These are phyloP conservation scores for Paramisgurnus dabryanus DNA, from an alignment of 2,113 vertebrate genomes.

Conservation along the genomic window DNA sequence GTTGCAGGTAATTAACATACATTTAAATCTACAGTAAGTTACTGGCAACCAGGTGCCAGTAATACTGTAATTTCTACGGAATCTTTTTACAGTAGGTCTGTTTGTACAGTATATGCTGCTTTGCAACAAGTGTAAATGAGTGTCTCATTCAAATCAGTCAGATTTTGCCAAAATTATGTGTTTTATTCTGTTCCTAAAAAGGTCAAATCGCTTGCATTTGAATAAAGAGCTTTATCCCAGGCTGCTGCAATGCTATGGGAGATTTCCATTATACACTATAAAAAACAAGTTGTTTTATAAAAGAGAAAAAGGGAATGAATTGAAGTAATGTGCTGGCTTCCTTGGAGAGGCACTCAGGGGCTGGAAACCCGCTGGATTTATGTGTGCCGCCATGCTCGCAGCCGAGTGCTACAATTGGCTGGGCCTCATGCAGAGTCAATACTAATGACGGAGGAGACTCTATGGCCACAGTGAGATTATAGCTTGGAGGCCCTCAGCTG, in stretches of 20 bases:
- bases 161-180: too few relatives aligned
- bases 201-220: background rate
- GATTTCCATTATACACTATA: background rate
- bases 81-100: too few relatives aligned
- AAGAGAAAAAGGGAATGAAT: constrained; percentile 39
- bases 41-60: too few relatives aligned
- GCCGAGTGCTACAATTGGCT: constrained; percentile 55
- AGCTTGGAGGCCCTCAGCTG: constrained; percentile 48
- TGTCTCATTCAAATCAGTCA: too few relatives aligned
- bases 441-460: constrained; percentile 57
- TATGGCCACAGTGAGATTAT: constrained; percentile 57
- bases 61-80: too few relatives aligned
- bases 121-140: too few relatives aligned
- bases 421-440: constrained; percentile 55
- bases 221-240: background rate
- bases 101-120: too few relatives aligned
- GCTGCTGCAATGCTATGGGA: too few relatives aligned
- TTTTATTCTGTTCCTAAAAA: background rate
- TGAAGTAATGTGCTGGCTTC: constrained; percentile 41
- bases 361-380: constrained; percentile 51
- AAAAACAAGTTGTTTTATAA: constrained; percentile 26
- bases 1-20: too few relatives aligned
- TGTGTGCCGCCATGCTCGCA: constrained; percentile 46
- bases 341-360: constrained; percentile 39
- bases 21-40: too few relatives aligned